Conservation (phyloP, 2,113 vertebrate genomes). For the Vidua macroura region DNA sequence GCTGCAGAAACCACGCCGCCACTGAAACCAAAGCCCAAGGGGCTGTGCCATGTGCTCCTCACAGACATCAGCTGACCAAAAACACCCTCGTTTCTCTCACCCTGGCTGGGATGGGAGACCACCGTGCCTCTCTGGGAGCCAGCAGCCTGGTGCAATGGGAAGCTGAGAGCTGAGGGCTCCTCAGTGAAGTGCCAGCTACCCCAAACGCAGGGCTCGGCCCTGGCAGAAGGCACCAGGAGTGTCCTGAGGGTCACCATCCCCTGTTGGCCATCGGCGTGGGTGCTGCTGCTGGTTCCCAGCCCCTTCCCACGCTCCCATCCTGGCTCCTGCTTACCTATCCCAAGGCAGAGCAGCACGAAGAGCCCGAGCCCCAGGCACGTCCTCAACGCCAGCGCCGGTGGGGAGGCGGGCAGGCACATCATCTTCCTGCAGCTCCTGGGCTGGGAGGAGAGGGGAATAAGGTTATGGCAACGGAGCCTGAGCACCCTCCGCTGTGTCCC, state of each 20-base stretch:
- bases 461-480: fast-evolving
- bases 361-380: neutral
- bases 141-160: fast-evolving
- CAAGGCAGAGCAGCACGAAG: neutral
- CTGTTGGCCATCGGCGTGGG: fast-evolving
- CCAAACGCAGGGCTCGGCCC: neutral
- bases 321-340: neutral
- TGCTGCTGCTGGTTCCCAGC: neutral
- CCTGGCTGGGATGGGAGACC: no score
- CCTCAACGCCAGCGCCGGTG: neutral
- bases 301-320: neutral
- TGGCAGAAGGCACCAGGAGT: neutral
- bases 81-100: neutral
- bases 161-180: neutral
- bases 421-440: neutral
- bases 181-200: fast-evolving
- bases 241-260: neutral
- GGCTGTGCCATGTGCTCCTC: fast-evolving
- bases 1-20: fast-evolving
- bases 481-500: neutral
- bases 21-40: fast-evolving
- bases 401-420: neutral
- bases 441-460: neutral
- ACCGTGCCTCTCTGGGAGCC: neutral
- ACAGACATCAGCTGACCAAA: fast-evolving